These are phyloP conservation scores for Apogon hyalosoma DNA, from an alignment of 2,797 vertebrate species.

Conservation along the genomic window DNA sequence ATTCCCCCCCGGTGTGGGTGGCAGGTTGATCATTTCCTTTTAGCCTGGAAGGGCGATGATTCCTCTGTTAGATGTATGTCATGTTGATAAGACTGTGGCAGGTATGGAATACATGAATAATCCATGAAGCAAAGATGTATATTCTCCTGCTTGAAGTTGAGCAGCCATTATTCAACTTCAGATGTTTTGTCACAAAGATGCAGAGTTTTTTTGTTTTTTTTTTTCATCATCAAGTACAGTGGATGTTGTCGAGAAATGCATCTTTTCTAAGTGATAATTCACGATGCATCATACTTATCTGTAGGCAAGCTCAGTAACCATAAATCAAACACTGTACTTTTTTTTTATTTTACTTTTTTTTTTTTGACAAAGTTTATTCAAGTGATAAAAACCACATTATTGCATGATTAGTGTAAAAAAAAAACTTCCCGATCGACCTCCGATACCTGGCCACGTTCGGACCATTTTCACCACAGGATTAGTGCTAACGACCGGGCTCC, in stretches of 20 bases:
- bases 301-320: constrained; percentile 31
- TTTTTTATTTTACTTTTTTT: no score
- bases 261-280: constrained; percentile 60
- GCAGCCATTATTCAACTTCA: constrained; percentile 77
- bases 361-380: constrained; percentile 40
- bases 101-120: constrained; percentile 76
- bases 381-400: constrained; percentile 29
- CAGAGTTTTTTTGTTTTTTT: constrained; percentile 33
- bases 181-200: constrained; percentile 61
- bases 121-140: constrained; percentile 75
- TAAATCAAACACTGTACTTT: constrained; percentile 60
- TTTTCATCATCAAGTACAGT: constrained; percentile 34
- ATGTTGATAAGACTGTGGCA: constrained; percentile 77
- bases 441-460: background rate
- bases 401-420: constrained; percentile 3
- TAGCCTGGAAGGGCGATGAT: constrained; percentile 37
- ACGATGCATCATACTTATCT: constrained; percentile 55
- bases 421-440: background rate
- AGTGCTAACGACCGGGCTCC: constrained; percentile 1
- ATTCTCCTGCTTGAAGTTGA: constrained; percentile 65
- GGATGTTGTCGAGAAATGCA: constrained; percentile 47
- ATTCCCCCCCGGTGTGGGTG: constrained; percentile 26
- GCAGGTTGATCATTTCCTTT: constrained; percentile 64
- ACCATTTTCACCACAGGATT: constrained; percentile 22
- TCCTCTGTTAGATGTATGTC: constrained; percentile 73